phyloP scores from a whole-genome alignment of 2,797 vertebrate genomes.

The Silurus aristotelis region DNA sequence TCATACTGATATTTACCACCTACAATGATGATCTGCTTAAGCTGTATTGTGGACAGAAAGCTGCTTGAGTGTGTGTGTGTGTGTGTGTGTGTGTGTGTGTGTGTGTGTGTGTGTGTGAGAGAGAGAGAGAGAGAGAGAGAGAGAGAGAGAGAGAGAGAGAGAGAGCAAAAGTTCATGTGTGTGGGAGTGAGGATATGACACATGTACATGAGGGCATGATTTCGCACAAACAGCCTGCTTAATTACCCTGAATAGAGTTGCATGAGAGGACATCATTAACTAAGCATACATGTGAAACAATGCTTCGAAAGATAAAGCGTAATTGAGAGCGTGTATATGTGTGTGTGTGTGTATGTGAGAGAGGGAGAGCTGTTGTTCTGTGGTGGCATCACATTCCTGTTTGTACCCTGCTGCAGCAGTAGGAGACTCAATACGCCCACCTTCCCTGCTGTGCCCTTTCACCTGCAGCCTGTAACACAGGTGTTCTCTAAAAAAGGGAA shows the following conservation, averaged over 20 bases:
- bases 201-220: constrained; percentile 46
- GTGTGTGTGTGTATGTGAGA: background rate
- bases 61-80: background rate
- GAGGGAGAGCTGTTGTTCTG: constrained; percentile 43
- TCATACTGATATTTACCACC: constrained; percentile 56
- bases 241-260: constrained; percentile 54
- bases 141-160: too few species aligned
- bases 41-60: background rate
- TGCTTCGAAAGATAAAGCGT: constrained; percentile 58
- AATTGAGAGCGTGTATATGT: constrained; percentile 58
- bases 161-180: constrained; percentile 54
- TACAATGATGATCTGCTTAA: constrained; percentile 35
- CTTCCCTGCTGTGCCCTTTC: constrained; percentile 51
- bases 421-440: constrained; percentile 55
- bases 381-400: constrained; percentile 50
- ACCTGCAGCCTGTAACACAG: constrained; percentile 47
- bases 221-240: constrained; percentile 56
- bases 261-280: constrained; percentile 56
- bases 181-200: constrained; percentile 55
- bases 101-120: constrained; percentile 52
- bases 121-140: too few species aligned
- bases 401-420: constrained; percentile 48
- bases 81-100: constrained; percentile 49
- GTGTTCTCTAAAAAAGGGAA: constrained; percentile 28
- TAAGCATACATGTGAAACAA: constrained; percentile 51